Evolutionary conservation across 2,113 vertebrate species (phyloP).

Genomic region (Equus quagga): DNA sequence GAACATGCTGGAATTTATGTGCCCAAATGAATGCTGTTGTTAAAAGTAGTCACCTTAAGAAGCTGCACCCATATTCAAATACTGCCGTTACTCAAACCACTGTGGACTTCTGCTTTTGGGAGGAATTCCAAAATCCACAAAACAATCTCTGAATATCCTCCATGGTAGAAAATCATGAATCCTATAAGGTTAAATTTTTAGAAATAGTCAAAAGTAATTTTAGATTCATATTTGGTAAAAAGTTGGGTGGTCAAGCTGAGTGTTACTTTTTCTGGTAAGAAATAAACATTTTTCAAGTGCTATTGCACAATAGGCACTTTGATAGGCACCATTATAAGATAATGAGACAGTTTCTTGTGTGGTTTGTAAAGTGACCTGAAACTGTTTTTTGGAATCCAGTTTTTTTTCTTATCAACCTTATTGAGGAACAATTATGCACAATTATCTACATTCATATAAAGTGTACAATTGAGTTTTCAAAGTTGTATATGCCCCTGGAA

Average conservation of each 20-base stretch:
- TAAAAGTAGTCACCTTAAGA: conserved; percentile 45
- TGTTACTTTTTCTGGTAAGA: neutral
- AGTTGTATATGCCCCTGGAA: neutral
- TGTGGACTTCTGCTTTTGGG: neutral
- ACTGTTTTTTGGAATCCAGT: neutral
- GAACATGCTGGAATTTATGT: conserved; percentile 4
- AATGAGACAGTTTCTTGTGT: neutral
- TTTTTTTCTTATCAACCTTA: conserved; percentile 1
- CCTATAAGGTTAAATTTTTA: neutral
- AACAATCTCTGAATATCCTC: neutral
- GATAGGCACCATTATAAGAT: conserved; percentile 21
- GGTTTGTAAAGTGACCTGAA: conserved; percentile 1
- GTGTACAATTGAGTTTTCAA: conserved; percentile 22
- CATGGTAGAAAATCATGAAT: conserved; percentile 14
- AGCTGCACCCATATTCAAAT: neutral
- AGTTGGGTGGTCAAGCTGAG: neutral
- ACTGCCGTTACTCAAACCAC: neutral
- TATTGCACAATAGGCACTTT: neutral
- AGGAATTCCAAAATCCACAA: neutral
- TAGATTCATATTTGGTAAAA: conserved; percentile 13
- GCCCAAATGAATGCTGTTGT: conserved; percentile 31
- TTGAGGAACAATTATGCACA: neutral
- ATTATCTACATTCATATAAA: neutral
- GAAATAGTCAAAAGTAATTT: conserved; percentile 28
- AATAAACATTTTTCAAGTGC: conserved; percentile 22